Evolutionary conservation across 2,797 vertebrate species (phyloP), one percentile per base, ranked within the genome.

Genomic region (Malurus splendens): DNA sequence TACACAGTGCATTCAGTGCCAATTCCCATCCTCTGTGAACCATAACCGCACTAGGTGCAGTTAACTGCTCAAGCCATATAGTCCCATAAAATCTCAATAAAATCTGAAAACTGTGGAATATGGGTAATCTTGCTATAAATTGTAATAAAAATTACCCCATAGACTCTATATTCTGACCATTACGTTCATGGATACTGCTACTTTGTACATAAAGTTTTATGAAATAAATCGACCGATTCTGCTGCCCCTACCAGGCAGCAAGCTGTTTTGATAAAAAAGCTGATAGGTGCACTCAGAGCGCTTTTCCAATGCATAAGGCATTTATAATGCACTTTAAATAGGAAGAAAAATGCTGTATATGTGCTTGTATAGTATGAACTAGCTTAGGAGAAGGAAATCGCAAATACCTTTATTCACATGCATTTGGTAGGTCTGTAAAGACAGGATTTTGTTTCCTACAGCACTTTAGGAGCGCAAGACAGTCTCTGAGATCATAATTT

Each of bases 171-270:
- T 95, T 97, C 94, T 96, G 92, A 94, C 95, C 96, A 96, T 97
- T 97, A 97, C 38, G 7, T 95, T 97, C 97, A 96, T 94, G 95
- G 95, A 92, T 95, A 93, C 93, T 96, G 93, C 96, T 96, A 95
- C 94, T 96, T 96, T 96, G 94, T 97, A 96, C 97, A 96, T 97
- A 96, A 97, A 97, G 88, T 97, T 97, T 96, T 97, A 97, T 96
- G 94, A 96, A 97, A 97, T 96, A 97, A 96, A 97, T 97, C 16
- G 95, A 97, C 96, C 93, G 39, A 19, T 95, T 95, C 93, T 93
- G 45, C 87, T 91, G 82, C 91, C 90, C 89, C 81, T 91, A 94
- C 90, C 57, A 90, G 90, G 87, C 82, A 96, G 82, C 86, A 92
- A 85, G 92, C 92, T 96, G 90, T 89, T 96, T 94, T 94, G 95